These are phyloP conservation scores for Orchesellides sinensis DNA, from an alignment of 2,888 invertebrate genomes.

Conservation along the genomic window DNA sequence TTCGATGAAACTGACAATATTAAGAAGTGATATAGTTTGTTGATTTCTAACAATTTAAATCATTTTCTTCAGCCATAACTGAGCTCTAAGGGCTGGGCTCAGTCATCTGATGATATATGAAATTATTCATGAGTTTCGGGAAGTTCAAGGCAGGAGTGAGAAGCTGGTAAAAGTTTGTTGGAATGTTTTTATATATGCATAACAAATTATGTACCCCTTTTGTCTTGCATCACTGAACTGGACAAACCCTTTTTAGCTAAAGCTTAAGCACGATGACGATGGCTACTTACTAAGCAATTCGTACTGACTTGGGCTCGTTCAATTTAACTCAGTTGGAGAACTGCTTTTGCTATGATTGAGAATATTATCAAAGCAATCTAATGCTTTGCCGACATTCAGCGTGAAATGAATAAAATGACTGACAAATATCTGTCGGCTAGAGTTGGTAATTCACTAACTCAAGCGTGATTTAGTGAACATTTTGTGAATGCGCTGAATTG, in stretches of 20 bases:
- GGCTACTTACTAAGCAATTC: background rate
- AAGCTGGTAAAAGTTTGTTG: background rate
- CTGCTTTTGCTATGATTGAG: constrained; percentile 51
- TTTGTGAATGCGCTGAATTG: constrained; percentile 22
- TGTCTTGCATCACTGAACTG: constrained; percentile 58
- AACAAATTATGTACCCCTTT: constrained; percentile 52
- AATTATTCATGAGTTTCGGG: constrained; percentile 61
- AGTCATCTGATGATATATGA: constrained; percentile 51
- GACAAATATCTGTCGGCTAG: constrained; percentile 60
- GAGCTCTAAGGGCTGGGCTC: constrained; percentile 42
- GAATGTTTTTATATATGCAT: constrained; percentile 2
- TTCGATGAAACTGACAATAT: constrained; percentile 53
- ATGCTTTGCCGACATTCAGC: constrained; percentile 52
- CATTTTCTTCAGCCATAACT: constrained; percentile 26
- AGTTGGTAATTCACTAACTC: constrained; percentile 34
- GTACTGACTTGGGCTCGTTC: constrained; percentile 11
- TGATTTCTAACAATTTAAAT: constrained; percentile 38
- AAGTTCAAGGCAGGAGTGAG: constrained; percentile 53
- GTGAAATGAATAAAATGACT: constrained; percentile 56
- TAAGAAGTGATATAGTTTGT: constrained; percentile 13
- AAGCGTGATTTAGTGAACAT: constrained; percentile 33
- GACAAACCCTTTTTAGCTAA: constrained; percentile 36
- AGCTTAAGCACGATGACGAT: background rate
- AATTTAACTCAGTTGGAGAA: constrained; percentile 48
- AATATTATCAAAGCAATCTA: constrained; percentile 56